Conservation (phyloP, 2,888 invertebrate genomes). For the Drosophila formosana region DNA sequence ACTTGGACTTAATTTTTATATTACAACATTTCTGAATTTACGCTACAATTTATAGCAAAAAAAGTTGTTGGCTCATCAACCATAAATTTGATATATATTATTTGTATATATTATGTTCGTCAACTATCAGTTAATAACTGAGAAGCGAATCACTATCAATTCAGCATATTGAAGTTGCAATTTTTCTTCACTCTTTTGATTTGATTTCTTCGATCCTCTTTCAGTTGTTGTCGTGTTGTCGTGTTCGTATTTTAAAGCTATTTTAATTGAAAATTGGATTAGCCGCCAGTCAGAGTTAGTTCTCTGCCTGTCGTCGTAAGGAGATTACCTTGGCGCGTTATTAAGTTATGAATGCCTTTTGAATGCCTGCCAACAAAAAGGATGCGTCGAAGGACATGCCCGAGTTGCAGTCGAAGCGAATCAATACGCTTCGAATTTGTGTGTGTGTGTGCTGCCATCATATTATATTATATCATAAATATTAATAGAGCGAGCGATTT, state of each 20-base stretch:
- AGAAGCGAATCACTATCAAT: too few species aligned
- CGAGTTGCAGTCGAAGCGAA: slow-evolving; percentile 21
- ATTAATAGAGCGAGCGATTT: slow-evolving; percentile 5
- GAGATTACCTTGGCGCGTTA: slow-evolving; percentile 30
- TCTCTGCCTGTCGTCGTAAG: slow-evolving; percentile 4
- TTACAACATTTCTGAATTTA: too few species aligned
- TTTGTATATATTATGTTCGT: too few species aligned
- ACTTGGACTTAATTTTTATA: too few species aligned
- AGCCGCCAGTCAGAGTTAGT: neutral
- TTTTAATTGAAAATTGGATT: slow-evolving; percentile 25
- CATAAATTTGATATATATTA: too few species aligned
- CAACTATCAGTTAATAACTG: neutral
- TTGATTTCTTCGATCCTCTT: neutral
- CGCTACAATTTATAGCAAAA: too few species aligned
- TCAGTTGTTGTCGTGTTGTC: neutral
- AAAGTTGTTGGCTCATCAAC: too few species aligned
- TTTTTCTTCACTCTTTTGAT: neutral
- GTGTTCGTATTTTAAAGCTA: neutral
- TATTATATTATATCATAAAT: neutral
- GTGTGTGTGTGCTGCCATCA: too few species aligned
- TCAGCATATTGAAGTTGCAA: too few species aligned
- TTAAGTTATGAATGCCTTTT: slow-evolving; percentile 22
- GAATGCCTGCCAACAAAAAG: slow-evolving; percentile 13
- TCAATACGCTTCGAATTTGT: slow-evolving; percentile 22
- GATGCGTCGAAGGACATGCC: slow-evolving; percentile 5